A percentile compares a stretch with the other conserved stretches of the same genome.
Evolutionary conservation across 2,113 vertebrate species (phyloP).

Genomic region (Lepus americanus): DNA sequence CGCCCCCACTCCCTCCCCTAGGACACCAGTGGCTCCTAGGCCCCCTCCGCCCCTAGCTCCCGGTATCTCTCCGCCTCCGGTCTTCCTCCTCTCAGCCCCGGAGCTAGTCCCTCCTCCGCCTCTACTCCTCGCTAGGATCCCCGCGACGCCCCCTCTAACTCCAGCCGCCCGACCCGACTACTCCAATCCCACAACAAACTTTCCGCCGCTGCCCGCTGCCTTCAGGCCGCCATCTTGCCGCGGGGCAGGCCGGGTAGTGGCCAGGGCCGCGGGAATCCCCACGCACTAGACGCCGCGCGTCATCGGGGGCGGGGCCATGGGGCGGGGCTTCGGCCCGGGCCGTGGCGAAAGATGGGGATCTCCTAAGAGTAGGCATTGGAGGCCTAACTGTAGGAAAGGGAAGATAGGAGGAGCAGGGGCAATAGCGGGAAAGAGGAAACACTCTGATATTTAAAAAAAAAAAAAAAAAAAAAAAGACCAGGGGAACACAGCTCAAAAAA

Average conservation of each 20-base stretch:
- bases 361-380: rapidly evolving
- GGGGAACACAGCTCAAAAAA: background rate
- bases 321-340: background rate
- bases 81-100: background rate
- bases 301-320: constrained; percentile 55
- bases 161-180: constrained; percentile 42
- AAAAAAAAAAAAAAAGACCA: background rate
- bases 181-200: constrained; percentile 82
- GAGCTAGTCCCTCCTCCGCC: background rate
- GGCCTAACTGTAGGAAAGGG: background rate
- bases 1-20: background rate
- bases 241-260: constrained; percentile 82
- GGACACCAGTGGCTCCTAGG: background rate
- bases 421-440: background rate
- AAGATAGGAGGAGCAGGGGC: background rate
- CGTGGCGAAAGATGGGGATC: rapidly evolving
- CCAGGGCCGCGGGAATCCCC: constrained; percentile 81
- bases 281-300: constrained; percentile 69
- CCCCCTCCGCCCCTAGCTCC: constrained; percentile 44
- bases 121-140: background rate
- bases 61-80: background rate
- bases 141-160: background rate
- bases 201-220: constrained; percentile 66
- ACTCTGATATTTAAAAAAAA: background rate
- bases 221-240: constrained; percentile 84